phyloP scores from a whole-genome alignment of 2,797 vertebrate species.

The Hippopotamyrus pictus region DNA sequence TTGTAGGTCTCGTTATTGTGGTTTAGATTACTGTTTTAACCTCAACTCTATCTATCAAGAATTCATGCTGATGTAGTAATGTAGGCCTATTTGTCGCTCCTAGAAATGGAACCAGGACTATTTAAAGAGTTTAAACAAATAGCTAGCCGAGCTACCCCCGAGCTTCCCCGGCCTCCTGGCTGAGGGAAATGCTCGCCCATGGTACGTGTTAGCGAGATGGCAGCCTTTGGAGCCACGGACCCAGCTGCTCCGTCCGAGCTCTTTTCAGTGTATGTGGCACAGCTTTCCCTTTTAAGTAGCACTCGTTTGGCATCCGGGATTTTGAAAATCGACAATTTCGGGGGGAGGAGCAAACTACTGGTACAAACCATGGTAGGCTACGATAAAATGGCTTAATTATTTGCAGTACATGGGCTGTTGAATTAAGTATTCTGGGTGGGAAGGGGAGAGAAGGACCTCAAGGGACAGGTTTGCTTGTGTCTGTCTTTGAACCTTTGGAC shows the following conservation, averaged over 20 bases:
- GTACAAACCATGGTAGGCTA: not conserved
- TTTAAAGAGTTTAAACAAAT: not conserved
- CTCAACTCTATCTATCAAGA: not conserved
- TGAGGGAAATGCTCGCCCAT: not conserved
- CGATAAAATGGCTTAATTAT: too few relatives aligned
- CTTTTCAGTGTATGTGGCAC: not conserved
- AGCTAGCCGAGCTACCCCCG: not conserved
- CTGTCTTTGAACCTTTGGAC: conserved; percentile 24
- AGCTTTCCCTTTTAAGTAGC: not conserved
- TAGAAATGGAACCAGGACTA: not conserved
- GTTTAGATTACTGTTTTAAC: not conserved
- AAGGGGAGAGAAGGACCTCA: not conserved
- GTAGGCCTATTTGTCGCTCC: not conserved
- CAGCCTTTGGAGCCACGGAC: not conserved
- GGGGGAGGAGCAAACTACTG: not conserved
- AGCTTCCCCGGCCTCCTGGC: not conserved
- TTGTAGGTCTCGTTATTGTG: not conserved
- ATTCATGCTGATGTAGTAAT: not conserved
- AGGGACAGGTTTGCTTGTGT: not conserved
- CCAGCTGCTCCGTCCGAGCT: not conserved
- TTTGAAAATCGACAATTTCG: not conserved
- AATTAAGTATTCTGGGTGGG: not conserved
- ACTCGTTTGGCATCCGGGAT: not conserved
- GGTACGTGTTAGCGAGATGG: not conserved
- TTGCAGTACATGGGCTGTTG: not conserved